Conservation (phyloP, 2,888 invertebrate species). For the Catocala fraxini region DNA sequence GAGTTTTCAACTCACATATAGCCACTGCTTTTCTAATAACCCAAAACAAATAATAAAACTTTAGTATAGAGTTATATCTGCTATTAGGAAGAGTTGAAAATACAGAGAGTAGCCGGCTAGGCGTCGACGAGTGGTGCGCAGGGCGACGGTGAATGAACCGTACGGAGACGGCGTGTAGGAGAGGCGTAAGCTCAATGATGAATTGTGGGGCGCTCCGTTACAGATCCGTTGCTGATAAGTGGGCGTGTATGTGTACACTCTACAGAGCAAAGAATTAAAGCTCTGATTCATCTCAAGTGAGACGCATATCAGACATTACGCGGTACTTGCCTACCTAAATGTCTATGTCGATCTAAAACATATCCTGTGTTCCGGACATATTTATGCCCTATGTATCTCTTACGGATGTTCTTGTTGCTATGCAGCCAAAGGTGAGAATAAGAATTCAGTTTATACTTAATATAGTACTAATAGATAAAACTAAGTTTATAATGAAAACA, state of each 20-base stretch:
- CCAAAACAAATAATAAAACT: background rate
- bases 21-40: background rate
- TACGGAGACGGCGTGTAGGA: conserved; percentile 15
- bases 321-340: background rate
- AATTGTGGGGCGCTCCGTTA: conserved; percentile 15
- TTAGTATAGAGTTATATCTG: background rate
- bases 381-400: too few species aligned
- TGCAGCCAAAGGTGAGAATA: background rate
- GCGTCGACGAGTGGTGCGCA: conserved; percentile 23
- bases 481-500: too few species aligned
- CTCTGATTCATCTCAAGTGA: background rate
- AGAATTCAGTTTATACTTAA: too few species aligned
- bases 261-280: background rate
- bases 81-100: conserved; percentile 12
- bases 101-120: conserved; percentile 13
- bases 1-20: too few species aligned
- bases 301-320: background rate
- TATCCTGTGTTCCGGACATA: too few species aligned
- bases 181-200: conserved; percentile 19
- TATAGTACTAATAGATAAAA: too few species aligned
- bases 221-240: conserved; percentile 18
- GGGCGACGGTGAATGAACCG: conserved; percentile 29
- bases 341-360: too few species aligned
- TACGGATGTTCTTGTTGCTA: background rate
- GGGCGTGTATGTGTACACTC: conserved; percentile 1